A percentile compares a stretch with the other conserved stretches of the same genome.
phyloP scores from a whole-genome alignment of 2,888 invertebrate species.

The Agonopterix arenella region DNA sequence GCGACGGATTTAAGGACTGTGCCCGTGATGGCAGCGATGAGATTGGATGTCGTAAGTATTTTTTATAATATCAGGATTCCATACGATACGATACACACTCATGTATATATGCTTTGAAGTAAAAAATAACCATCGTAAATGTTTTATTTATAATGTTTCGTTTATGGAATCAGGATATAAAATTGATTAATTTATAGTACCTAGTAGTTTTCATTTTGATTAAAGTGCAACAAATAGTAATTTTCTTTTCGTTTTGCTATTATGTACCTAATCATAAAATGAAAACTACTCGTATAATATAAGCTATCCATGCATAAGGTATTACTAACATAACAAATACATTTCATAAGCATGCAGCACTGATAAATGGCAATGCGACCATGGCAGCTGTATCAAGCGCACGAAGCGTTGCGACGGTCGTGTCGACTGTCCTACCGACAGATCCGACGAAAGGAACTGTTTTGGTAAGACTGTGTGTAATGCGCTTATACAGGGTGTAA shows the following conservation, averaged over 20 bases:
- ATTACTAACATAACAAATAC: slow-evolving; percentile 14
- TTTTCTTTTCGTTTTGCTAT: no score
- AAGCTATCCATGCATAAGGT: not conserved
- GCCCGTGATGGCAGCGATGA: slow-evolving; percentile 80
- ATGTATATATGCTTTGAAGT: no score
- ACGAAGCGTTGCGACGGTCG: slow-evolving; percentile 80
- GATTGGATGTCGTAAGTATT: slow-evolving; percentile 78
- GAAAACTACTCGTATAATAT: slow-evolving; percentile 19
- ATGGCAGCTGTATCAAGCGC: slow-evolving; percentile 80
- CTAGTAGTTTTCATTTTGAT: no score
- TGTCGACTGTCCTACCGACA: slow-evolving; percentile 83
- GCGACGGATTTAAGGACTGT: slow-evolving; percentile 86
- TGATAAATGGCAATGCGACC: slow-evolving; percentile 85
- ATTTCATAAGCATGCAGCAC: slow-evolving; percentile 78
- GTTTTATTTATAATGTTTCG: no score
- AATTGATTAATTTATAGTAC: no score
- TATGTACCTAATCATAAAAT: slow-evolving; percentile 4
- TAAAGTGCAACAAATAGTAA: no score
- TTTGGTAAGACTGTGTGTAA: slow-evolving; percentile 46
- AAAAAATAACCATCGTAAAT: no score
- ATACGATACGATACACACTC: no score
- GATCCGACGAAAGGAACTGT: slow-evolving; percentile 85
- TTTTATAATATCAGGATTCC: not conserved
- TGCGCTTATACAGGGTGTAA: no score
- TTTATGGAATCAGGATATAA: no score